Evolutionary conservation across 2,888 invertebrate species (phyloP), one percentile per base, ranked within the genome.

Genomic region (Magallana nippona): DNA sequence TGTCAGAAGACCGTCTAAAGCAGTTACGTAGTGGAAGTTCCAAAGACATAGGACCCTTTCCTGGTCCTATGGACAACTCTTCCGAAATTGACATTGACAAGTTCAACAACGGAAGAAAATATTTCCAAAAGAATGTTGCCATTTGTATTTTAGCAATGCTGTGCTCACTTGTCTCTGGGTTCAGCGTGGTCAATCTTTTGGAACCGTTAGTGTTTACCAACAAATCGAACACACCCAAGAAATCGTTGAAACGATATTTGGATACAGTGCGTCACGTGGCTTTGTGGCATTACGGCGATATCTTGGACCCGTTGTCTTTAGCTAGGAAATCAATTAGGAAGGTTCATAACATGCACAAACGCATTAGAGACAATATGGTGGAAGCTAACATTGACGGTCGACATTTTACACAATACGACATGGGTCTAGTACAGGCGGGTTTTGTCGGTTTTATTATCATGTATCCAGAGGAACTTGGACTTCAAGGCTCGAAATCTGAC

Each of bases 391-490:
- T 60, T 44, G 15, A 17, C 10, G 84, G 63, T 27, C 77, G 89
- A 10, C 94, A 95, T 60, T 96, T 98, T 58, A 96, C 96, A 0
- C 98, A 98, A 93, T 95, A 96, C 88, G 98, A 98, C 92, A 96
- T 98, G 95, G 96, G 96, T 0, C 93, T 98, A 13, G 97, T 98
- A 0, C 97, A 97, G 94, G 97, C 97, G 92, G 98, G 97, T 2
- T 98, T 98, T 93, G 95, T 98, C 92, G 98, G 97, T 0, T 96
- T 96, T 88, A 95, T 96, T 0, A 93, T 97, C 0, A 92, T 97
- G 83, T 94, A 94, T 83, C 95, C 95, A 0, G 95, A 96, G 83
- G 94, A 95, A 82, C 95, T 97, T 79, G 97, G 97, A 0, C 94
- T 98, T 17, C 93, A 95, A 11, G 95, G 95, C 2, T 95, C 95